phyloP scores from a whole-genome alignment of 2,113 vertebrate genomes.

The Hydrolagus affinis region DNA sequence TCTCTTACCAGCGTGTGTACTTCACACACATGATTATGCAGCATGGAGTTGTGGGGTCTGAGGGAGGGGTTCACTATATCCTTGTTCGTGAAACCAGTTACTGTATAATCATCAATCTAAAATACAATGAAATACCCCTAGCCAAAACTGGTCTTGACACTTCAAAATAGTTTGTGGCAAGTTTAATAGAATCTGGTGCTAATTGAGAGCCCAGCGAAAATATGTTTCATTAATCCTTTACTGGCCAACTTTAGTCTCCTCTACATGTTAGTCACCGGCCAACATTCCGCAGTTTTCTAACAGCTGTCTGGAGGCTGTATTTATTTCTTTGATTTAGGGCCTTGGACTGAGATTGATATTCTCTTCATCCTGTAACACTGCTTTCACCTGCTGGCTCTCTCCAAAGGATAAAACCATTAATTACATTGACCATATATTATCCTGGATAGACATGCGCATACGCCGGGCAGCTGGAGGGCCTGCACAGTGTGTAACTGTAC shows the following conservation, averaged over 20 bases:
- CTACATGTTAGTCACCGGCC: neutral
- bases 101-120: conserved; percentile 10
- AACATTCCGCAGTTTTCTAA: neutral
- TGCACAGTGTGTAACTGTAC: too few relatives aligned
- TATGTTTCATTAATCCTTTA: neutral
- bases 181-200: neutral
- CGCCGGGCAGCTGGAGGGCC: too few relatives aligned
- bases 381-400: neutral
- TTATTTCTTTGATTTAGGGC: neutral
- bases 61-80: neutral
- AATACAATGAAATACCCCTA: neutral
- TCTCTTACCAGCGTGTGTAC: too few relatives aligned
- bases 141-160: neutral
- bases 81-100: neutral
- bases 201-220: neutral
- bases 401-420: neutral
- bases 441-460: neutral
- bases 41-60: neutral
- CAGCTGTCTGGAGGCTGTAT: neutral
- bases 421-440: neutral
- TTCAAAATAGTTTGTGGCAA: conserved; percentile 8
- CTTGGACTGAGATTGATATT: neutral
- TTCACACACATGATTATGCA: neutral
- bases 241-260: neutral
- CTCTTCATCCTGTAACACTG: neutral